These are phyloP conservation scores for Oscheius sp. DNA, from an alignment of 2,888 invertebrate genomes.

Conservation along the genomic window DNA sequence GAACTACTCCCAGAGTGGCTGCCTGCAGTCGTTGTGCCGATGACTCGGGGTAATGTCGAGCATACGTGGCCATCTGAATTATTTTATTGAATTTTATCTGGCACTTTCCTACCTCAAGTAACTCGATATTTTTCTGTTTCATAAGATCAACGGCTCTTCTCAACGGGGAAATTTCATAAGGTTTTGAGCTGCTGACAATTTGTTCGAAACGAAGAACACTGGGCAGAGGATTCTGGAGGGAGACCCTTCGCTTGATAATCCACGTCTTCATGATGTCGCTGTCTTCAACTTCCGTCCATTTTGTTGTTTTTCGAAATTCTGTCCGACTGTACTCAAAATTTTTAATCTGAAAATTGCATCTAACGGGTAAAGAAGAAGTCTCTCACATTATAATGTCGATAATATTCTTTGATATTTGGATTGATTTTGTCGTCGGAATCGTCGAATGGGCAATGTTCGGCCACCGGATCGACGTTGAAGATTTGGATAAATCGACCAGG, in stretches of 20 bases:
- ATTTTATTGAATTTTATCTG: no score
- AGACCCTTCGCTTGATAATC: constrained; percentile 49
- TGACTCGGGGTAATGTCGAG: constrained; percentile 41
- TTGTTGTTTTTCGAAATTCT: constrained; percentile 56
- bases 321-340: constrained; percentile 63
- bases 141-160: constrained; percentile 48
- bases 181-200: constrained; percentile 39
- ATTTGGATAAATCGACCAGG: constrained; percentile 50
- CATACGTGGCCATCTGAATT: constrained; percentile 15
- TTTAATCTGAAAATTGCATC: constrained; percentile 44
- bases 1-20: constrained; percentile 64
- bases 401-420: constrained; percentile 65
- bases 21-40: constrained; percentile 53
- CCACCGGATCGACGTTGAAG: constrained; percentile 54
- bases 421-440: constrained; percentile 45
- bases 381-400: constrained; percentile 63
- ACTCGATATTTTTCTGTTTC: constrained; percentile 49
- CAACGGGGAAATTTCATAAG: constrained; percentile 30
- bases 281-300: constrained; percentile 63
- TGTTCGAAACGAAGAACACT: constrained; percentile 43
- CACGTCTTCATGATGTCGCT: constrained; percentile 62
- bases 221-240: constrained; percentile 41
- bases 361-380: background rate
- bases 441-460: constrained; percentile 40
- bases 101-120: constrained; percentile 20